phyloP scores from a whole-genome alignment of 2,797 vertebrate genomes.

The Sebastolobus alascanus region DNA sequence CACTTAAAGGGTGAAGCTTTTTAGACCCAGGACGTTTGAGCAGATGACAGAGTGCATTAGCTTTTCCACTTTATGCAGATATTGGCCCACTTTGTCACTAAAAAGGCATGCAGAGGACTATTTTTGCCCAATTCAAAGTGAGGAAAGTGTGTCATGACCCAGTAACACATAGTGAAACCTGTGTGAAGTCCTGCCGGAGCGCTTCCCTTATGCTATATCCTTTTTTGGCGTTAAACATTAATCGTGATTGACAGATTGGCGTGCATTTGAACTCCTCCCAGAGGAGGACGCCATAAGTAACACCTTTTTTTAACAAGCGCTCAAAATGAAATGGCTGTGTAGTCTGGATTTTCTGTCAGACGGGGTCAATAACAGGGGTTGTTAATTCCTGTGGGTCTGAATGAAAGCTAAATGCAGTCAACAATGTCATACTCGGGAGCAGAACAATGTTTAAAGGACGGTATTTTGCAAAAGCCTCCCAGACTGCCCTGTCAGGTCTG shows the following conservation, averaged over 20 bases:
- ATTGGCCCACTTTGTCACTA: slow-evolving; percentile 82
- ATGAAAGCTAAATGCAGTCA: slow-evolving; percentile 73
- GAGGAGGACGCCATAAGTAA: slow-evolving; percentile 65
- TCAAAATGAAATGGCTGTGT: slow-evolving; percentile 65
- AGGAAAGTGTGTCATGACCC: slow-evolving; percentile 83
- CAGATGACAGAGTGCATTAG: slow-evolving; percentile 78
- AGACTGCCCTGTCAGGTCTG: slow-evolving; percentile 68
- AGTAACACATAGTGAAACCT: slow-evolving; percentile 80
- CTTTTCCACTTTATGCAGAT: slow-evolving; percentile 79
- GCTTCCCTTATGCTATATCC: slow-evolving; percentile 60
- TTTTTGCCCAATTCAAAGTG: slow-evolving; percentile 80
- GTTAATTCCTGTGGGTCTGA: slow-evolving; percentile 69
- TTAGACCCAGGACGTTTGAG: slow-evolving; percentile 70
- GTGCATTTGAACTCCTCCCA: slow-evolving; percentile 76
- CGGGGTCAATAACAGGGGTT: slow-evolving; percentile 68
- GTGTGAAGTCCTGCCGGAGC: slow-evolving; percentile 77
- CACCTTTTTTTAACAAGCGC: slow-evolving; percentile 76
- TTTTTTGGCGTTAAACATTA: slow-evolving; percentile 67
- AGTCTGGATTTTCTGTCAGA: slow-evolving; percentile 62
- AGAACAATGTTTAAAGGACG: slow-evolving; percentile 60
- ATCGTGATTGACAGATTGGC: slow-evolving; percentile 76
- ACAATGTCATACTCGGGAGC: slow-evolving; percentile 50
- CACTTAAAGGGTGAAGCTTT: slow-evolving; percentile 76
- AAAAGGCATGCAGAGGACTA: slow-evolving; percentile 74
- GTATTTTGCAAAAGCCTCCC: slow-evolving; percentile 43